Evolutionary conservation across 2,888 invertebrate genomes (phyloP), one percentile per base, ranked within the genome.

Genomic region (Tenthredo scrophulariae): DNA sequence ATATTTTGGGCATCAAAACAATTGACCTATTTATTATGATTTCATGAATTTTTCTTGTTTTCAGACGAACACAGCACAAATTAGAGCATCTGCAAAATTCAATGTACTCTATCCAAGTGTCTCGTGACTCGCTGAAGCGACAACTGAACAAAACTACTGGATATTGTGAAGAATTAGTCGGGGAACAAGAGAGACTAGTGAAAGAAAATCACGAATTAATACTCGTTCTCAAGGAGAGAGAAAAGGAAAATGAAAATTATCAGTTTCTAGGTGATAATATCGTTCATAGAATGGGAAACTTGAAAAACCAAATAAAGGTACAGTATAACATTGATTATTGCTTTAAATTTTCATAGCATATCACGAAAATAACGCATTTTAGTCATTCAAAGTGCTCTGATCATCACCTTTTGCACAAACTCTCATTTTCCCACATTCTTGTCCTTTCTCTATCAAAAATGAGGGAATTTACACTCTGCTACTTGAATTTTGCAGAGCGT

Each of bases 101-200:
- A 5, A 87, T 94, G 75, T 93, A 93, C 82, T 94, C 94, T 43
- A 93, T 94, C 15, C 94, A 94, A 89, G 90, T 94, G 65, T 94
- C 94, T 1, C 92, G 94, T 67, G 94, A 94, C 86, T 94, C 94
- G 9, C 93, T 94, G 74, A 94, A 94, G 84, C 94, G 94, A 85
- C 95, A 95, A 88, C 90, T 95, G 54, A 94, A 93, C 86, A 94
- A 95, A 89, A 94, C 94, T 0, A 94, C 95, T 90, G 91, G 91
- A 65, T 95, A 95, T 90, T 94, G 95, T 67, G 94, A 94, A 87
- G 94, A 95, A 87, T 91, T 95, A 85, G 94, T 95, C 1, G 89
- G 90, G 10, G 94, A 95, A 87, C 95, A 95, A 84, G 95, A 95
- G 88, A 92, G 93, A 65, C 91, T 95, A n/a, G 88, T 94, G 67